Evolutionary conservation across 2,888 invertebrate genomes (phyloP).

Genomic region (Lithophane ornitopus): DNA sequence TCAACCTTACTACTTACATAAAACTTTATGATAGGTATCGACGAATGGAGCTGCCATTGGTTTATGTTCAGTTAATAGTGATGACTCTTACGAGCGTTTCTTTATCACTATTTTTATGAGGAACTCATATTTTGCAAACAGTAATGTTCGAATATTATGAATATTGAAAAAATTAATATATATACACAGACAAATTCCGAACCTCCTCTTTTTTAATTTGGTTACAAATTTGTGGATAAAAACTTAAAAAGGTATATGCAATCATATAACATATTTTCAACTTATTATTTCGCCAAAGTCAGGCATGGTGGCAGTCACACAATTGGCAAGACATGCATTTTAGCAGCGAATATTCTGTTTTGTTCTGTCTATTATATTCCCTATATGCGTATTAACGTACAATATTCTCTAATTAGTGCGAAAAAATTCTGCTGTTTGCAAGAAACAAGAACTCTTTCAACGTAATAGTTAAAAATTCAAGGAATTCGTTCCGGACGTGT

Average conservation of each 20-base stretch:
- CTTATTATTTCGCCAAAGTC: not conserved
- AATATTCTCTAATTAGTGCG: not conserved
- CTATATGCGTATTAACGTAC: constrained; percentile 12
- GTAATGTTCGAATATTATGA: constrained; percentile 1
- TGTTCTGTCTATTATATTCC: not conserved
- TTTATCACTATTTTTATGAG: constrained; percentile 37
- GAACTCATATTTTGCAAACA: constrained; percentile 8
- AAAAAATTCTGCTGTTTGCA: constrained; percentile 5
- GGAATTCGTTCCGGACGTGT: constrained; percentile 54
- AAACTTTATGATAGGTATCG: constrained; percentile 38
- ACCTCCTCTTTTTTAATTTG: too few relatives aligned
- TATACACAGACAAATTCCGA: too few relatives aligned
- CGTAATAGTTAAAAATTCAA: constrained; percentile 31
- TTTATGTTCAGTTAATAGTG: constrained; percentile 42
- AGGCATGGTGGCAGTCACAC: not conserved
- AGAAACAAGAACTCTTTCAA: constrained; percentile 31
- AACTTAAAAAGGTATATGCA: too few relatives aligned
- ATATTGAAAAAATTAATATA: not conserved
- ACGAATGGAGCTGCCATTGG: constrained; percentile 20
- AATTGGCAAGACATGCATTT: constrained; percentile 4
- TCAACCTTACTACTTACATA: constrained; percentile 32
- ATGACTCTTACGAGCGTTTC: constrained; percentile 27
- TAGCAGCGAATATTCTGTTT: not conserved
- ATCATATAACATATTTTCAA: not conserved
- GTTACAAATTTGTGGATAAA: too few relatives aligned